phyloP scores from a whole-genome alignment of 2,113 vertebrate species.

The Mugil cephalus region DNA sequence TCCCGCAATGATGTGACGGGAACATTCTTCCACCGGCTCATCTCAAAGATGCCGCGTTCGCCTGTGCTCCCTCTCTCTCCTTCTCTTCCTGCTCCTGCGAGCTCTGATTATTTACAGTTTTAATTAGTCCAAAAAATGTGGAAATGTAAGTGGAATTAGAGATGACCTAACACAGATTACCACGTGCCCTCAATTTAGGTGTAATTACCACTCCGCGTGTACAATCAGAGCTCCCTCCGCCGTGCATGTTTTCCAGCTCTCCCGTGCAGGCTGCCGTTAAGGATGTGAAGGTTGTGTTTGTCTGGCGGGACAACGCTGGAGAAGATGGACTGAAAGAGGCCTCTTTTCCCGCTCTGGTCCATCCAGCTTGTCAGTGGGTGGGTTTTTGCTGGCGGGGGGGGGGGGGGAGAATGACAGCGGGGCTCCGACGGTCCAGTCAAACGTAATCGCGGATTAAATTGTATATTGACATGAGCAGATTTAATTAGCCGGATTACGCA shows the following conservation, averaged over 20 bases:
- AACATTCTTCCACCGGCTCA: constrained; percentile 44
- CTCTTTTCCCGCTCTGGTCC: constrained; percentile 20
- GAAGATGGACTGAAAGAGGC: constrained; percentile 22
- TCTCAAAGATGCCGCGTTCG: constrained; percentile 41
- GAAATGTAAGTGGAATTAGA: constrained; percentile 81
- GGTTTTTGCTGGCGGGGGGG: constrained; percentile 36
- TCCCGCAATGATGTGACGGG: constrained; percentile 46
- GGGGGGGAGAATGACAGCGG: constrained; percentile 29
- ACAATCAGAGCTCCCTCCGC: constrained; percentile 52
- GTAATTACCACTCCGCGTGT: constrained; percentile 78
- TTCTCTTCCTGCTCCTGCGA: too few relatives aligned
- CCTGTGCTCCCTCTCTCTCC: neutral
- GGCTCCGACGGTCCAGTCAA: constrained; percentile 35
- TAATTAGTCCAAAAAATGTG: constrained; percentile 83
- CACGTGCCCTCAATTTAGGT: constrained; percentile 82
- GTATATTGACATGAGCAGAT: constrained; percentile 75
- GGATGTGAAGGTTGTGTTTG: constrained; percentile 25
- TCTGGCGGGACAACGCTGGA: neutral
- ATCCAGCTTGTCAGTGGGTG: constrained; percentile 28
- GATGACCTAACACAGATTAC: constrained; percentile 83
- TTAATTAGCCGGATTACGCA: constrained; percentile 64
- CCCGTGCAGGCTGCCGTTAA: neutral
- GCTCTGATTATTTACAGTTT: constrained; percentile 80
- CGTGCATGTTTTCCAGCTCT: constrained; percentile 21
- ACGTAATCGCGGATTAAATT: constrained; percentile 39